Conservation (phyloP, 1,140 invertebrate genomes). For the Fopius arisanus region DNA sequence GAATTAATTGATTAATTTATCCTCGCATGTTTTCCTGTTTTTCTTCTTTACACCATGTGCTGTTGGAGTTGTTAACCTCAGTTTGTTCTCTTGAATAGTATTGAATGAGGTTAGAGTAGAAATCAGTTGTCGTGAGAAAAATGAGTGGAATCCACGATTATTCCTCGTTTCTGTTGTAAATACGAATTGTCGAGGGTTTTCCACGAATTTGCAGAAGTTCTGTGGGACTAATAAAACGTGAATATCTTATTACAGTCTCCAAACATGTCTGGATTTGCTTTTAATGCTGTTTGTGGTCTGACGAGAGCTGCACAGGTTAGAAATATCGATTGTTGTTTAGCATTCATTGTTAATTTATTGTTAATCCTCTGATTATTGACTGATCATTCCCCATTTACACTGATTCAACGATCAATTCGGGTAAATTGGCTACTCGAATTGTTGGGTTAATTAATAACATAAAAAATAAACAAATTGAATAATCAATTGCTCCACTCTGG, state of each 20-base stretch:
- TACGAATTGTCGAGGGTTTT: neutral
- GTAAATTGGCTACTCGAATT: too few species aligned
- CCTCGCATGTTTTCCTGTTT: neutral
- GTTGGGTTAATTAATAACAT: too few species aligned
- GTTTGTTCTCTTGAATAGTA: too few species aligned
- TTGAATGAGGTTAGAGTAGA: too few species aligned
- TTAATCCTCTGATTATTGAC: too few species aligned
- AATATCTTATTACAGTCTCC: neutral
- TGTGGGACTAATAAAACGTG: neutral
- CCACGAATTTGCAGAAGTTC: neutral
- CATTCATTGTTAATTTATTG: too few species aligned
- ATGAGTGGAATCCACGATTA: neutral
- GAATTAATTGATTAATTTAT: neutral
- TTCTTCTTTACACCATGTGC: neutral
- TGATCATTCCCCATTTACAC: too few species aligned
- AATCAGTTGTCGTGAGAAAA: too few species aligned
- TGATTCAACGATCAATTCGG: too few species aligned
- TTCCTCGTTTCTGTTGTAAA: neutral
- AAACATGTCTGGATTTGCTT: neutral
- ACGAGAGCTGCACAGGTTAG: conserved; percentile 7
- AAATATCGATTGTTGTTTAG: neutral
- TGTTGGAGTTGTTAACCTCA: too few species aligned
- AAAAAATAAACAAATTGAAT: too few species aligned
- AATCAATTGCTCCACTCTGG: too few species aligned
- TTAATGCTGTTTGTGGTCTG: neutral